Base-by-base conservation (phyloP, 2,888 invertebrate species). In the Caenorhabditis virilis region DNA sequence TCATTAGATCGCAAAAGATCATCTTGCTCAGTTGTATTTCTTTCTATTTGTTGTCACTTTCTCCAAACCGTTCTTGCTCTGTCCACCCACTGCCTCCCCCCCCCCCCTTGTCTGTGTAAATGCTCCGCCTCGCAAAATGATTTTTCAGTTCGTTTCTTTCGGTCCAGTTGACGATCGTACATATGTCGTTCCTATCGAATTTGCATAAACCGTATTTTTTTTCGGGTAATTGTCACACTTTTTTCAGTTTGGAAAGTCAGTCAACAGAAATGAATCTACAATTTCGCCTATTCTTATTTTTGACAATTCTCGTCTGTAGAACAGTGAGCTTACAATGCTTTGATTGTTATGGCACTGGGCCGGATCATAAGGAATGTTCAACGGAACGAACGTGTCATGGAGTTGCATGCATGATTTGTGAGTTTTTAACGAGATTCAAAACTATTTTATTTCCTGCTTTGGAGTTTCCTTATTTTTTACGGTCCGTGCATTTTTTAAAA, bases 321-420 rank as follows among this genome's bases (percentile, higher is more conserved):
- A 15, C 50, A 38, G 41, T 11, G n/a, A 49, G 65, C 30, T 42
- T 74, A 35, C 49, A 55, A 49, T 78, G 78, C 60, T 78, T 64
- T 56, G 78, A 78, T 38, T 78, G 78, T 64, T 78, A 67, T 55
- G 76, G 72, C 55, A 75, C 78, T 26, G 70, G 69, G 38, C 71
- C 66, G 2, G 71, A 67, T 33, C 66, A 69, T 39, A 71, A 67
- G 48, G 68, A 76, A 41, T 78, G 78, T 64, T 75, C 64, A 22
- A 62, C 61, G 50, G 67, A 68, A 16, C 56, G 67, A 39, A 72
- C 62, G 45, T 79, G 79, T 56, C 63, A 69, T 22, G 79, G 79
- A 43, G 68, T 69, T 20, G 79, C 79, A 26, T 79, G 79, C 59
- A 66, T 79, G 70, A 76, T 79, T 26, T 79, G 78, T 61, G 25